Evolutionary conservation across 2,797 vertebrate genomes (phyloP), one percentile per base, ranked within the genome.

Genomic region (Smutsia gigantea): DNA sequence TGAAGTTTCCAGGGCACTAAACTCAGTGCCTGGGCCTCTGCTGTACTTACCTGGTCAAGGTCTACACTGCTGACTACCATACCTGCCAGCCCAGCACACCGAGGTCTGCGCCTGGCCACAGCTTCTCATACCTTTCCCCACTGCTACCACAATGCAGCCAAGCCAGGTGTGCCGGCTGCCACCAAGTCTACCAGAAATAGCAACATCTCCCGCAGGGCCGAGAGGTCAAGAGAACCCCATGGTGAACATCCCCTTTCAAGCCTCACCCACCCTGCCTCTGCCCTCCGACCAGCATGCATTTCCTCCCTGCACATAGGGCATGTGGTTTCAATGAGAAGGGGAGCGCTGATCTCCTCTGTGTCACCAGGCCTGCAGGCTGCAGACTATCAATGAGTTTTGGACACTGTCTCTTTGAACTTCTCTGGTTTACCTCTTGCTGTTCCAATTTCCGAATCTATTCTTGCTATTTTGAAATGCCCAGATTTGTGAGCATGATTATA

Each of bases 251-350:
- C 96, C 90, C 95, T 84, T 87, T 96, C 97, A 31, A 96, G 97
- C 96, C 92, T 69, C 85, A 64, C 90, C 87, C 86, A 79, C 59
- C 95, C 94, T 96, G 97, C 96, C 96, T 92, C 97, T 97, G 97
- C 98, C 97, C 97, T 97, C 93, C 97, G 97, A 95, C 93, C 94
- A 96, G 96, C 31, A 74, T n/a, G 57, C 83, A 90, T 85, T 97
- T 97, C 96, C 96, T 97, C 97, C 96, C 97, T 96, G 95, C 42
- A 96, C 96, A 97, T 84, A 95, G 25, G 75, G 97, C 97, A 97
- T 95, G 51, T 57, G 93, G 97, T 79, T 93, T 93, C 96, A 87
- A 90, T 87, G 90, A 96, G 90, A 96, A 95, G n/a, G 93, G 93
- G 96, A 95, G 97, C 51, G 95, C 94, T 95, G 77, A 79, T 88